Conservation (phyloP, 1,140 invertebrate species). For the Eupeodes corollae region DNA sequence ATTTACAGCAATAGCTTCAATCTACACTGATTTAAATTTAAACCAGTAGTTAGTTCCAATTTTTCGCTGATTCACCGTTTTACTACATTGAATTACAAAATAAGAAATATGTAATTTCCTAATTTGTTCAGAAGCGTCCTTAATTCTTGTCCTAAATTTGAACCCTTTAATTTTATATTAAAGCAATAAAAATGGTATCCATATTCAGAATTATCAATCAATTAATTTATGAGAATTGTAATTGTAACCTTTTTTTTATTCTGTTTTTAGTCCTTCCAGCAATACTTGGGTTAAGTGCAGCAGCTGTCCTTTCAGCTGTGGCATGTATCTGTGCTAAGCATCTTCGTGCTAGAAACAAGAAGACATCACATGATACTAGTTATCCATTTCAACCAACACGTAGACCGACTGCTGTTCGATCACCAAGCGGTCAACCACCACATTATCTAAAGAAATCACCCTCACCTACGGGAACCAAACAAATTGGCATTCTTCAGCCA, state of each 20-base stretch:
- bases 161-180: too few relatives aligned
- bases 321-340: slow-evolving; percentile 32
- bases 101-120: too few relatives aligned
- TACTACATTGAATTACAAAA: too few relatives aligned
- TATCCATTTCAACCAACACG: slow-evolving; percentile 47
- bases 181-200: too few relatives aligned
- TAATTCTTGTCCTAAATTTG: too few relatives aligned
- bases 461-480: slow-evolving; percentile 61
- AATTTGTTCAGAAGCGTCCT: too few relatives aligned
- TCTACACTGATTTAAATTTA: too few relatives aligned
- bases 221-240: background rate
- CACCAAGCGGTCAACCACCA: slow-evolving; percentile 47
- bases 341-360: slow-evolving; percentile 31
- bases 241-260: background rate
- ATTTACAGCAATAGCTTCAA: too few relatives aligned
- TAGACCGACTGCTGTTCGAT: slow-evolving; percentile 46
- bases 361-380: slow-evolving; percentile 31
- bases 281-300: slow-evolving; percentile 28
- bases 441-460: slow-evolving; percentile 83
- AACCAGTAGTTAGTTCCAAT: too few relatives aligned
- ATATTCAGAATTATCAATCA: background rate
- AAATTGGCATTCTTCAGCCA: slow-evolving; percentile 36
- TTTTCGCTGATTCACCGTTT: too few relatives aligned
- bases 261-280: slow-evolving; percentile 29
- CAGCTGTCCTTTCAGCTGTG: slow-evolving; percentile 27